Percentiles rank a stretch among this genome's conserved stretches.
Conservation (phyloP, 2,797 vertebrate genomes). For the Scomberomorus guttatus region DNA sequence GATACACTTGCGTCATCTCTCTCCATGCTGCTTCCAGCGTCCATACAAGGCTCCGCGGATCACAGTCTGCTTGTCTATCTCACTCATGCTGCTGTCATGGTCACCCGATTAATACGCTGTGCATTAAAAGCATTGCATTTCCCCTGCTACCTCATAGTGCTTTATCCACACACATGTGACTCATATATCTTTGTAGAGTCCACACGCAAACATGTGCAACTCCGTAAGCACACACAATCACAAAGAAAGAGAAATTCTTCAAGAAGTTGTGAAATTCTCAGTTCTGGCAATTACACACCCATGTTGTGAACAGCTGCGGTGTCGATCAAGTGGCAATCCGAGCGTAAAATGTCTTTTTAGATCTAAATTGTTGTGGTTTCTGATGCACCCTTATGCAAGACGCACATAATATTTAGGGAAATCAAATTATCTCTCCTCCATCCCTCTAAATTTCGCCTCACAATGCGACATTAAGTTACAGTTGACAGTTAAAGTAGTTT, state of each 20-base stretch:
- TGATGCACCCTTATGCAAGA: neutral
- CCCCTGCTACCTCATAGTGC: neutral
- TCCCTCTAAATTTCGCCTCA: neutral
- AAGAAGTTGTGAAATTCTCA: constrained; percentile 49
- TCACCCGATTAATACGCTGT: constrained; percentile 9
- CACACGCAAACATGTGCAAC: constrained; percentile 4
- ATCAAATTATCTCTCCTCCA: constrained; percentile 6
- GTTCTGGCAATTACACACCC: constrained; percentile 48
- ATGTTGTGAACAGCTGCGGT: constrained; percentile 59
- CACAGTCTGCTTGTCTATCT: constrained; percentile 9
- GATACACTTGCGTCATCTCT: neutral
- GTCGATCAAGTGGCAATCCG: constrained; percentile 33
- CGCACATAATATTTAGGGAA: constrained; percentile 20
- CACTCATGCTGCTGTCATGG: constrained; percentile 25
- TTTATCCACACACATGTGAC: constrained; percentile 47
- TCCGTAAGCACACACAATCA: constrained; percentile 12
- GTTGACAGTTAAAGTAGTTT: constrained; percentile 5
- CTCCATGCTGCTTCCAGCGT: neutral
- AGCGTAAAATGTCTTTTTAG: neutral
- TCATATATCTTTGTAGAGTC: constrained; percentile 38
- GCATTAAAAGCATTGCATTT: constrained; percentile 20
- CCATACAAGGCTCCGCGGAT: constrained; percentile 17
- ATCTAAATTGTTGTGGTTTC: constrained; percentile 17
- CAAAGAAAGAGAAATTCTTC: constrained; percentile 4
- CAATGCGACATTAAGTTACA: neutral